Evolutionary conservation across 2,797 vertebrate species (phyloP), one percentile per base, ranked within the genome.

Genomic region (Megalops cyprinoides): DNA sequence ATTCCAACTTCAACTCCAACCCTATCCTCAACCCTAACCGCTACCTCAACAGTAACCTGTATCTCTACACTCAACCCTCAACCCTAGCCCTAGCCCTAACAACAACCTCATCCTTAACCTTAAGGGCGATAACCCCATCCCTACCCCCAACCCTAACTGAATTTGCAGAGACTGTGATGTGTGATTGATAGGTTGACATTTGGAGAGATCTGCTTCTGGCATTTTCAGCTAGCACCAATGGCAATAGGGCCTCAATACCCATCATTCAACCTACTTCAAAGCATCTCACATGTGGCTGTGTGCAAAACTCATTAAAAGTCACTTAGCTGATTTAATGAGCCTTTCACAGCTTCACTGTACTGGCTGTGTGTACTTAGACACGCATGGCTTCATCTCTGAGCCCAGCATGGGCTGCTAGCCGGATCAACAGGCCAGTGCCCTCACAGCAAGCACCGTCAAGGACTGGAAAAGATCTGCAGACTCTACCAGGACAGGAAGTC

Each of bases 281-380:
- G 67, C 67, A 23, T 39, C 67, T n/a, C 67, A 71, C 67, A 71
- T 71, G 67, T 71, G 67, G 67, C 67, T 44, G 67, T 71, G 67
- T 71, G 67, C 67, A 71, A 71, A 71, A 71, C 67, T 44, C 67
- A 71, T 71, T 71, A 71, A 71, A 71, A 71, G 37, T n/a, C 67
- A 71, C 67, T 71, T 71, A 71, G n/a, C 39, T 20, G 5, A 5
- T n/a, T 23, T 71, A 71, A 71, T 71, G 67, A 71, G 67, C 18
- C 67, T 39, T 37, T 23, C 67, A 44, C 67, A 71, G 67, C 37
- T 39, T n/a, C 67, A 18, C 39, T 23, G 67, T n/a, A 9, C 39
- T 0, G 39, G 39, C 37, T 18, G 67, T 71, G 67, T 71, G 67
- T 71, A 42, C 34, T 42, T 23, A 71, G 67, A 71, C 67, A 71